Evolutionary conservation across 2,113 vertebrate genomes (phyloP).

Genomic region (Pyrgilauda ruficollis): DNA sequence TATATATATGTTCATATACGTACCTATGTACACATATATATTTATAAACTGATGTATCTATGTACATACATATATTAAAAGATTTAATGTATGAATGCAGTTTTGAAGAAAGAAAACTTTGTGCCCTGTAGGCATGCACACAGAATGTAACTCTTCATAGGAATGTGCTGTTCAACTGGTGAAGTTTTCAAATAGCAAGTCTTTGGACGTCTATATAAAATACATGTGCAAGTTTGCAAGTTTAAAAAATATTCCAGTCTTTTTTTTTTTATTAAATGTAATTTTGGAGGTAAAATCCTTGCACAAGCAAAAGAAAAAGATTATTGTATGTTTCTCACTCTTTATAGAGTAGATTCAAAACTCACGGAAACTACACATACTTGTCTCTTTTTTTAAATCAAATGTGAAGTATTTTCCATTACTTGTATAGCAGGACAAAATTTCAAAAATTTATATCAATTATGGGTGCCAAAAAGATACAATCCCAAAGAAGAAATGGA

Average conservation of each 20-base stretch:
- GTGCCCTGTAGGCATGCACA: not conserved
- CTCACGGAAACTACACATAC: not conserved
- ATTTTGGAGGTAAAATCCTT: not conserved
- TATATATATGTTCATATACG: not conserved
- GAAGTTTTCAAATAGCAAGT: not conserved
- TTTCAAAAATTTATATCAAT: not conserved
- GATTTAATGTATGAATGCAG: not conserved
- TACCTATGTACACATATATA: no score
- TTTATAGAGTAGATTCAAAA: not conserved
- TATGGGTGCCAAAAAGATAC: not conserved
- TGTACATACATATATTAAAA: not conserved
- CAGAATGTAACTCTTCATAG: not conserved
- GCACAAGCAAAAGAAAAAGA: not conserved
- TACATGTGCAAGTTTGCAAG: not conserved
- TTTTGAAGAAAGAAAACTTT: not conserved
- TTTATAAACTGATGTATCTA: not conserved
- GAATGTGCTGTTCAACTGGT: not conserved
- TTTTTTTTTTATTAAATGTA: not conserved
- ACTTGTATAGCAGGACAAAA: not conserved
- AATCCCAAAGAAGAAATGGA: not conserved
- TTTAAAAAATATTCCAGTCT: not conserved
- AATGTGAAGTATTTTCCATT: not conserved
- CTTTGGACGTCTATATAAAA: not conserved
- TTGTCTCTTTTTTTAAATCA: not conserved
- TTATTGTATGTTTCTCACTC: not conserved